These are phyloP conservation scores for Neoaliturus tenellus DNA, from an alignment of 2,888 invertebrate genomes.

Conservation along the genomic window DNA sequence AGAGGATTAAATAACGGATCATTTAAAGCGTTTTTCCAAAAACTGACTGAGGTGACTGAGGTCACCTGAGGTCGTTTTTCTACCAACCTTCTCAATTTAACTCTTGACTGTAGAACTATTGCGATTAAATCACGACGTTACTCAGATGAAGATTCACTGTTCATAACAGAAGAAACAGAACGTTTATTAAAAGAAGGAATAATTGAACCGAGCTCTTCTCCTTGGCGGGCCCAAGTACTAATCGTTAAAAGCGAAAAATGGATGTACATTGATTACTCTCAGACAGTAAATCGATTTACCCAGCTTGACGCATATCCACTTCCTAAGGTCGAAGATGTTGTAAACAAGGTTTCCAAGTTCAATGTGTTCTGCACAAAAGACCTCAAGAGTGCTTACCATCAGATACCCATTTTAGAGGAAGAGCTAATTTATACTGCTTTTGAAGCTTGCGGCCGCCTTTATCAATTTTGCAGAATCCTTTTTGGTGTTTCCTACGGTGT, in stretches of 20 bases:
- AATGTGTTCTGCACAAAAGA: slow-evolving; percentile 60
- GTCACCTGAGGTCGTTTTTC: no score
- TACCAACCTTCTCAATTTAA: no score
- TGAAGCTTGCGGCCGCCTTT: slow-evolving; percentile 53
- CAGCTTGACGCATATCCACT: slow-evolving; percentile 59
- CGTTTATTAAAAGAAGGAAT: slow-evolving; percentile 10
- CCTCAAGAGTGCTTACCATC: slow-evolving; percentile 60
- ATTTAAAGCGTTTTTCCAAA: no score
- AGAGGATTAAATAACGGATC: no score
- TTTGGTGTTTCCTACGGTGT: slow-evolving; percentile 63
- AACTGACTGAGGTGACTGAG: no score
- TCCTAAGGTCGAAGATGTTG: slow-evolving; percentile 58
- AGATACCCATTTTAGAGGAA: slow-evolving; percentile 57
- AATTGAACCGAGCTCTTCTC: slow-evolving; percentile 28
- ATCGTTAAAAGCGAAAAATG: neutral
- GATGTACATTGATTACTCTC: neutral
- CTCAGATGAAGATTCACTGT: neutral
- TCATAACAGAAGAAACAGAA: neutral
- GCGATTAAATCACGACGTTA: slow-evolving; percentile 8
- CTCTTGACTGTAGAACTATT: slow-evolving; percentile 23
- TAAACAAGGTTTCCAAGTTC: slow-evolving; percentile 56
- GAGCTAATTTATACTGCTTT: slow-evolving; percentile 61
- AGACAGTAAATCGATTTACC: slow-evolving; percentile 7
- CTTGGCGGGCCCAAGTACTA: slow-evolving; percentile 39
- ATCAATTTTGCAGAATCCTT: slow-evolving; percentile 58